A percentile compares a stretch with the other conserved stretches of the same genome.
These are phyloP conservation scores for Seriola quinqueradiata DNA, from an alignment of 2,113 vertebrate genomes.

Conservation along the genomic window DNA sequence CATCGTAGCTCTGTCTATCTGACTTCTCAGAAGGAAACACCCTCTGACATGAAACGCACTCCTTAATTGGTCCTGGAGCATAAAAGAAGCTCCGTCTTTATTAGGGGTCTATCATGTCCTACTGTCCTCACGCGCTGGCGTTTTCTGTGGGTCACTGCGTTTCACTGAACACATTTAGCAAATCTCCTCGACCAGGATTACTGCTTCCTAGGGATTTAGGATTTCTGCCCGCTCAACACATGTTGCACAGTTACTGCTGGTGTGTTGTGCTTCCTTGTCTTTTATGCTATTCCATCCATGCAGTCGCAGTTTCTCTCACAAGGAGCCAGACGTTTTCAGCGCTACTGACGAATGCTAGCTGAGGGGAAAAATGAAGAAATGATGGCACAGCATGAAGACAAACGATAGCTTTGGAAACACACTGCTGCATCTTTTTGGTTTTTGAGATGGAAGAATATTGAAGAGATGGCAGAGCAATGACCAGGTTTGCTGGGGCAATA, in stretches of 20 bases:
- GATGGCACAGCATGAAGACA: conserved; percentile 39
- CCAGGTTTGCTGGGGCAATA: conserved; percentile 37
- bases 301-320: conserved; percentile 4
- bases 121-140: not conserved
- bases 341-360: conserved; percentile 3
- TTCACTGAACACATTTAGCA: conserved; percentile 63
- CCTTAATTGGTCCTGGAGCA: conserved; percentile 21
- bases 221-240: conserved; percentile 84
- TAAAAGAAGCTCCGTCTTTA: conserved; percentile 8
- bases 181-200: conserved; percentile 92
- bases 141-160: conserved; percentile 45
- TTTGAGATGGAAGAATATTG: conserved; percentile 51
- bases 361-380: conserved; percentile 27
- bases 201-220: conserved; percentile 86
- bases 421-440: conserved; percentile 21
- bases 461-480: conserved; percentile 37
- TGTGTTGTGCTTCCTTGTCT: conserved; percentile 33
- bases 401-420: conserved; percentile 13
- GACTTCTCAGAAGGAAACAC: not conserved
- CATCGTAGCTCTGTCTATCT: conserved; percentile 4
- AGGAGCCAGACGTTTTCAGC: conserved; percentile 27
- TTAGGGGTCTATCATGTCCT: not conserved
- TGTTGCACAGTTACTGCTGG: conserved; percentile 67
- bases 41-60: conserved; percentile 30
- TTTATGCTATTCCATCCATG: conserved; percentile 7